Evolutionary conservation across 2,113 vertebrate genomes (phyloP).

Genomic region (Phalacrocorax brasilianus): DNA sequence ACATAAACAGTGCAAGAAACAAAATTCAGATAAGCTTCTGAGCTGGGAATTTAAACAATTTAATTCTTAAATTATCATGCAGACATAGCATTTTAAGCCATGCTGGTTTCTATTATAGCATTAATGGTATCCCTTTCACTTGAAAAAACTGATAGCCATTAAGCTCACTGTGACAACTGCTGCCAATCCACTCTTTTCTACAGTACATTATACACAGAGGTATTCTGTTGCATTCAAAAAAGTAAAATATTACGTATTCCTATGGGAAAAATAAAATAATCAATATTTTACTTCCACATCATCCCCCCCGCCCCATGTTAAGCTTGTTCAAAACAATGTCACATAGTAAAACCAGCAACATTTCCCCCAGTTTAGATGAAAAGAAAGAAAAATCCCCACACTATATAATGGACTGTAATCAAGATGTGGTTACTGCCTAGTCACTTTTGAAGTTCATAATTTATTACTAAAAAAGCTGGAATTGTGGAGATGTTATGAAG

Average conservation of each 20-base stretch:
- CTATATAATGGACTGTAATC: slow-evolving; percentile 15
- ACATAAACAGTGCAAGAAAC: slow-evolving; percentile 79
- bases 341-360: slow-evolving; percentile 43
- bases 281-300: slow-evolving; percentile 33
- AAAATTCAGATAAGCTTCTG: slow-evolving; percentile 72
- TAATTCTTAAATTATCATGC: slow-evolving; percentile 73
- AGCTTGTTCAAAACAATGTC: neutral
- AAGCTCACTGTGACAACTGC: slow-evolving; percentile 44
- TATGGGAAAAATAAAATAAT: slow-evolving; percentile 56
- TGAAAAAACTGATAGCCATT: slow-evolving; percentile 52
- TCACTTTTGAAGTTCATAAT: slow-evolving; percentile 25
- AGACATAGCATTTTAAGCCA: slow-evolving; percentile 78
- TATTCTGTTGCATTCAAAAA: slow-evolving; percentile 76
- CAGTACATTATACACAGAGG: slow-evolving; percentile 70
- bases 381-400: neutral
- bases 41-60: slow-evolving; percentile 72
- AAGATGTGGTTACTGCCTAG: slow-evolving; percentile 48
- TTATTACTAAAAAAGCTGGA: slow-evolving; percentile 52
- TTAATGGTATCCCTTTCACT: slow-evolving; percentile 60
- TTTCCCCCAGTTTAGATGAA: slow-evolving; percentile 39
- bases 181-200: slow-evolving; percentile 54
- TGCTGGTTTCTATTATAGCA: slow-evolving; percentile 74
- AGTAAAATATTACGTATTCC: slow-evolving; percentile 63
- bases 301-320: slow-evolving; percentile 21
- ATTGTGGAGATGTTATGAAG: slow-evolving; percentile 31